Conservation (phyloP, 2,888 invertebrate species). For the Gasteruption jaculator region DNA sequence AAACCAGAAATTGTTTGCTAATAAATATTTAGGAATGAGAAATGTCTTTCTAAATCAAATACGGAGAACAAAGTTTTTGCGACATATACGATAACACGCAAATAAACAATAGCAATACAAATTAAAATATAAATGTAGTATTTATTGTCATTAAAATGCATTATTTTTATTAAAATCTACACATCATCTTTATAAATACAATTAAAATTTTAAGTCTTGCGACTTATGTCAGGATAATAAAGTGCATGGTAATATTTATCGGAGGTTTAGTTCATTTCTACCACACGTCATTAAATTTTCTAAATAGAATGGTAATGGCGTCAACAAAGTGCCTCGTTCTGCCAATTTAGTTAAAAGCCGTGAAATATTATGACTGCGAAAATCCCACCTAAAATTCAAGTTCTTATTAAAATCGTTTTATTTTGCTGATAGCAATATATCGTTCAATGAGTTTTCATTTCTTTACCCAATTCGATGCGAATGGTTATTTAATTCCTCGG, state of each 20-base stretch:
- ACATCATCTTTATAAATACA: no score
- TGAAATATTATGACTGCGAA: constrained; percentile 35
- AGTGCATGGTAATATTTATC: constrained; percentile 4
- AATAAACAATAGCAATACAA: no score
- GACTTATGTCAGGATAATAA: not conserved
- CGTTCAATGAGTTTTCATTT: no score
- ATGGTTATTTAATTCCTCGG: constrained; percentile 22
- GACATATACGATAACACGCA: no score
- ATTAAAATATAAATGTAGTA: no score
- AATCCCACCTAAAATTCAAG: constrained; percentile 35
- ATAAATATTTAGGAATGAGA: no score
- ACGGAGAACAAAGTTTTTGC: no score
- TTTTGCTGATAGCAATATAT: no score
- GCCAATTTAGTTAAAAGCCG: constrained; percentile 31
- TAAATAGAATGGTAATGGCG: constrained; percentile 39
- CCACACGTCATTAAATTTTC: constrained; percentile 33
- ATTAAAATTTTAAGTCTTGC: not conserved
- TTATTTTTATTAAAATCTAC: no score
- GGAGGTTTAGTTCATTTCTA: constrained; percentile 33
- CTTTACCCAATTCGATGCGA: constrained; percentile 29
- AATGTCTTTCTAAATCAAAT: no score
- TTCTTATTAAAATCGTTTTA: constrained; percentile 9
- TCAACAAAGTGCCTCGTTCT: constrained; percentile 27
- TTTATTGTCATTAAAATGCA: no score
- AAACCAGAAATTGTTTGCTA: no score